A percentile compares a stretch with the other conserved stretches of the same genome.
These are phyloP conservation scores for Ypsolopha sequella DNA, from an alignment of 2,888 invertebrate genomes.

Conservation along the genomic window DNA sequence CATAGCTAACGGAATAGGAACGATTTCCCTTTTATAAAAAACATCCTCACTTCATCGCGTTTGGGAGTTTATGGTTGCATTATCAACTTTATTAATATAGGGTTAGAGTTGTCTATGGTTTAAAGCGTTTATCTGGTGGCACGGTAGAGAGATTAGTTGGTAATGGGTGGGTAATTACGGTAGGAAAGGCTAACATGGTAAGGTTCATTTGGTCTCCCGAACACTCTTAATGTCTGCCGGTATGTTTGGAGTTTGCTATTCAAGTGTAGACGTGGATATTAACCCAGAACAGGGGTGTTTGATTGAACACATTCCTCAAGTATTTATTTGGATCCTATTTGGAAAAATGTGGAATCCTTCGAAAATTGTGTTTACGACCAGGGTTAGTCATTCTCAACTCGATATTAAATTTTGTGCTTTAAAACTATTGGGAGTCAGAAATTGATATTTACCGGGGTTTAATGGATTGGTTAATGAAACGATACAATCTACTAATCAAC, in stretches of 20 bases:
- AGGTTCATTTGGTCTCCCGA: conserved; percentile 61
- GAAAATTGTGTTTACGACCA: no score
- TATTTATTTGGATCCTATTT: conserved; percentile 7
- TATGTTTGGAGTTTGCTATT: conserved; percentile 37
- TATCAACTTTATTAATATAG: conserved; percentile 2
- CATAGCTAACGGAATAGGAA: conserved; percentile 45
- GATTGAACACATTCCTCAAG: conserved; percentile 35
- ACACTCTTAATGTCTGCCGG: conserved; percentile 35
- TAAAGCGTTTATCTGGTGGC: conserved; percentile 7
- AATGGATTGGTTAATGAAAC: no score
- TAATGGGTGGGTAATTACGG: conserved; percentile 65
- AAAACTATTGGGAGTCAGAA: no score
- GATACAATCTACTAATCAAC: no score
- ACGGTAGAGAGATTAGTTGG: conserved; percentile 50
- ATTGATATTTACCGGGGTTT: no score
- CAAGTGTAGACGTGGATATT: conserved; percentile 30
- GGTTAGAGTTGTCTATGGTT: background rate
- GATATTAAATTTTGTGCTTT: no score
- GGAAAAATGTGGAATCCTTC: no score
- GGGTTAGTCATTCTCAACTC: no score
- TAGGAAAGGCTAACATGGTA: conserved; percentile 65
- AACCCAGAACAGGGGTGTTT: conserved; percentile 16
- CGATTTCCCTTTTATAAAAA: conserved; percentile 37
- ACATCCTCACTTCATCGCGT: conserved; percentile 7
- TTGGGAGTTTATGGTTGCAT: background rate